Conservation (phyloP, 2,797 vertebrate genomes). For the Phoebastria nigripes region DNA sequence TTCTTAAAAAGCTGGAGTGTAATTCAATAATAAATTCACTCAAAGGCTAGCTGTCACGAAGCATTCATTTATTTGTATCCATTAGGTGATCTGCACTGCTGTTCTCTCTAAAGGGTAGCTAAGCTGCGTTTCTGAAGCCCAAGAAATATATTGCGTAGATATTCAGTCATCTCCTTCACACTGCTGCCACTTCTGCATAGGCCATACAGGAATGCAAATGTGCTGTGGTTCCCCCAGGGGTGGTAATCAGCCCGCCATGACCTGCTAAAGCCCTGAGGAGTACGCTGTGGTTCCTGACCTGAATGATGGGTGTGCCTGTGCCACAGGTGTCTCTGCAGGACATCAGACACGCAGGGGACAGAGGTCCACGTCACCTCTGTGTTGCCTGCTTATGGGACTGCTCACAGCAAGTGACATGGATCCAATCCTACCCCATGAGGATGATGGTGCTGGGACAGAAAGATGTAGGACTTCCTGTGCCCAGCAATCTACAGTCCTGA, state of each 20-base stretch:
- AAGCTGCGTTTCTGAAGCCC: not conserved
- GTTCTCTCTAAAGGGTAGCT: conserved; percentile 10
- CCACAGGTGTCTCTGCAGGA: not conserved
- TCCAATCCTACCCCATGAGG: not conserved
- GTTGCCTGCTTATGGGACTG: not conserved
- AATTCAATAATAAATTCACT: conserved; percentile 78
- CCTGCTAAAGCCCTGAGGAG: not conserved
- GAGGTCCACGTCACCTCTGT: not conserved
- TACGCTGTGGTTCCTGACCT: not conserved
- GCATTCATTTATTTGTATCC: conserved; percentile 70
- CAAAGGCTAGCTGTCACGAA: conserved; percentile 69
- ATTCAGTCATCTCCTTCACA: not conserved
- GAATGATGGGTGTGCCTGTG: not conserved
- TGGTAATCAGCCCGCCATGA: not conserved
- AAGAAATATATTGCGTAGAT: not conserved
- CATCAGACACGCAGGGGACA: not conserved
- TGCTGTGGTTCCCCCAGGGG: not conserved
- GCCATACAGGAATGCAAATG: not conserved
- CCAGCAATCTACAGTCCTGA: not conserved
- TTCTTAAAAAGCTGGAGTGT: conserved; percentile 70
- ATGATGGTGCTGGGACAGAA: fast-evolving
- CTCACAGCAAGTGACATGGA: not conserved
- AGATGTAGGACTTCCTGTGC: not conserved
- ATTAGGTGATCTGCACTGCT: conserved; percentile 57
- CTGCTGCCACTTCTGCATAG: not conserved